Conservation (phyloP, 1,140 invertebrate genomes). For the Maconellicoccus hirsutus region DNA sequence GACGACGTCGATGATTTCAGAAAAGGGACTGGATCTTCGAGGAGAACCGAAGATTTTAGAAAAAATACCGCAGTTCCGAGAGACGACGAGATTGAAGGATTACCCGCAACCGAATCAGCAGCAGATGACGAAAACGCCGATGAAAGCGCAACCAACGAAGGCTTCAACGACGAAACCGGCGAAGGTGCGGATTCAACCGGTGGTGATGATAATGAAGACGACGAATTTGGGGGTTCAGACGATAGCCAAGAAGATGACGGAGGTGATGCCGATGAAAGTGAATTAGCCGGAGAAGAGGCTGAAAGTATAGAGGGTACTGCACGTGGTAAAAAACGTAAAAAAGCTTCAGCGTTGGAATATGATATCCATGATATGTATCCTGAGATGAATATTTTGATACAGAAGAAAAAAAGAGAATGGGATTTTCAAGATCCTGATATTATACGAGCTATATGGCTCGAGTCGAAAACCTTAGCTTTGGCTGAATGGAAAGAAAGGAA, state of each 20-base stretch:
- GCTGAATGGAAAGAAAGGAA: slow-evolving; percentile 10
- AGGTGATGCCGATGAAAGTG: no score
- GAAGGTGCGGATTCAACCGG: not conserved
- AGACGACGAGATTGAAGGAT: no score
- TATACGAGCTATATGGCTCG: not conserved
- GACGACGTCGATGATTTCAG: no score
- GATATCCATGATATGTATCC: not conserved
- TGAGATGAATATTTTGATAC: not conserved
- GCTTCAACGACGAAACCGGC: not conserved
- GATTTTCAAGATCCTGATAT: slow-evolving; percentile 11
- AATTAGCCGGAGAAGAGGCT: not conserved
- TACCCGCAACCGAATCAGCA: no score
- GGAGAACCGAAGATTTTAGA: no score
- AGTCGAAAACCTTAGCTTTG: not conserved
- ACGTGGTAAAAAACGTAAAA: not conserved
- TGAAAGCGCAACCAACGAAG: no score
- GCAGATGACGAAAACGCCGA: no score
- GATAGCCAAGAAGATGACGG: not conserved
- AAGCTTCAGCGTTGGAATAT: not conserved
- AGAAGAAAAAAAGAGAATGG: slow-evolving; percentile 11
- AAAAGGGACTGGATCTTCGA: no score
- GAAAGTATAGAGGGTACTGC: not conserved
- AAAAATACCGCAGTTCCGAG: no score
- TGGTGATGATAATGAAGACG: no score
- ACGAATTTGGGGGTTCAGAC: not conserved